phyloP scores from a whole-genome alignment of 2,797 vertebrate species.

The Bradypus variegatus region DNA sequence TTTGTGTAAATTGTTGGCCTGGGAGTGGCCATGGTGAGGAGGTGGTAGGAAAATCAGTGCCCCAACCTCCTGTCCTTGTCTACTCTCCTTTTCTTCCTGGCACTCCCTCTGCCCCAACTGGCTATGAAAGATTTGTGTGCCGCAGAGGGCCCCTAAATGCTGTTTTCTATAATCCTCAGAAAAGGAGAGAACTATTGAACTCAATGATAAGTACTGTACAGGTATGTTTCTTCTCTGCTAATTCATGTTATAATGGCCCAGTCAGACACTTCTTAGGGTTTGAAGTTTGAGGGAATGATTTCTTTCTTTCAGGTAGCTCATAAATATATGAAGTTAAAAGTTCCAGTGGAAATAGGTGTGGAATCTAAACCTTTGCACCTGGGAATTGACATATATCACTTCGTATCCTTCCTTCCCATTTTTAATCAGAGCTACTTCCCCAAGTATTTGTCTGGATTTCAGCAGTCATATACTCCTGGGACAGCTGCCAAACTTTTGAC shows the following conservation, averaged over 20 bases:
- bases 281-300: background rate
- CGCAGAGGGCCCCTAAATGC: background rate
- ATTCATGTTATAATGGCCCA: conserved; percentile 1
- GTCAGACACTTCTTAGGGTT: background rate
- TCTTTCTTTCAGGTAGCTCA: conserved; percentile 6
- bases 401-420: background rate
- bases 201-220: background rate
- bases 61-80: background rate
- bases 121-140: background rate
- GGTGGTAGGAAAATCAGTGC: background rate
- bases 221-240: background rate
- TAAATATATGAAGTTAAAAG: background rate
- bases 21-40: too few relatives aligned
- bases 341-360: background rate
- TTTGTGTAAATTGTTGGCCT: background rate
- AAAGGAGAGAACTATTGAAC: background rate
- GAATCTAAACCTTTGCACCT: background rate
- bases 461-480: too few relatives aligned
- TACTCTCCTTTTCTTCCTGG: background rate
- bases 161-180: background rate
- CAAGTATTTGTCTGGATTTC: background rate
- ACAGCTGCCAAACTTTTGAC: background rate
- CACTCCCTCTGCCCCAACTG: background rate
- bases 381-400: background rate
- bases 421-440: background rate